phyloP scores from a whole-genome alignment of 2,888 invertebrate genomes.

The Ceramica pisi region DNA sequence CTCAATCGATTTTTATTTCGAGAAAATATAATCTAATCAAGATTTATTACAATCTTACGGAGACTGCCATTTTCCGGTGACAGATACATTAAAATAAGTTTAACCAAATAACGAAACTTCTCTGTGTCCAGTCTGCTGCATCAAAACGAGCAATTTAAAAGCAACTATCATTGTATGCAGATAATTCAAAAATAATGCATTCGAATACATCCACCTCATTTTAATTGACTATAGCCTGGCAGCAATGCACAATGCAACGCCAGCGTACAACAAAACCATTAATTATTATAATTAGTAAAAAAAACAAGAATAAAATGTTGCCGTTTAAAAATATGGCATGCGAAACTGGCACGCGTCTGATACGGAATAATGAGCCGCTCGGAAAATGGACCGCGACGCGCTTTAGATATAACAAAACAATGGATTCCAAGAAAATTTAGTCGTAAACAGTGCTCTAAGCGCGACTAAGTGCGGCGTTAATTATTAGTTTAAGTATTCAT shows the following conservation, averaged over 20 bases:
- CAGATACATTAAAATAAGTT: not conserved
- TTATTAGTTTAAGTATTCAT: conserved; percentile 87
- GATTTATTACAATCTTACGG: no score
- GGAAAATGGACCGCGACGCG: conserved; percentile 79
- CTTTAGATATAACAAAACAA: conserved; percentile 81
- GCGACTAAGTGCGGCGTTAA: conserved; percentile 83
- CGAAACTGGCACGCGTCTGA: conserved; percentile 78
- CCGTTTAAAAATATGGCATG: conserved; percentile 76
- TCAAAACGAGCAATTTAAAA: conserved; percentile 14
- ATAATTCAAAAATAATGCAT: conserved; percentile 39
- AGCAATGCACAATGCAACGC: conserved; percentile 45
- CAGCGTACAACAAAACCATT: conserved; percentile 75
- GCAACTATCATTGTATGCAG: conserved; percentile 41
- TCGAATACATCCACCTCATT: conserved; percentile 29
- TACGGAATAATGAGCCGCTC: conserved; percentile 77
- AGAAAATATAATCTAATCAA: no score
- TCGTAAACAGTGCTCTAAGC: conserved; percentile 83
- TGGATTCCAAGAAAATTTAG: conserved; percentile 79
- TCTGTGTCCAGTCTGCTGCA: conserved; percentile 2
- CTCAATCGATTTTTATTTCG: no score
- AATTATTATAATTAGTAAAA: conserved; percentile 83
- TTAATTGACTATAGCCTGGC: conserved; percentile 53
- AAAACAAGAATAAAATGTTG: conserved; percentile 72
- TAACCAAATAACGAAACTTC: not conserved
- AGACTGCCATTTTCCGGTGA: no score